These are phyloP conservation scores for Oscheius sp. DNA, from an alignment of 2,888 invertebrate genomes.

Conservation along the genomic window DNA sequence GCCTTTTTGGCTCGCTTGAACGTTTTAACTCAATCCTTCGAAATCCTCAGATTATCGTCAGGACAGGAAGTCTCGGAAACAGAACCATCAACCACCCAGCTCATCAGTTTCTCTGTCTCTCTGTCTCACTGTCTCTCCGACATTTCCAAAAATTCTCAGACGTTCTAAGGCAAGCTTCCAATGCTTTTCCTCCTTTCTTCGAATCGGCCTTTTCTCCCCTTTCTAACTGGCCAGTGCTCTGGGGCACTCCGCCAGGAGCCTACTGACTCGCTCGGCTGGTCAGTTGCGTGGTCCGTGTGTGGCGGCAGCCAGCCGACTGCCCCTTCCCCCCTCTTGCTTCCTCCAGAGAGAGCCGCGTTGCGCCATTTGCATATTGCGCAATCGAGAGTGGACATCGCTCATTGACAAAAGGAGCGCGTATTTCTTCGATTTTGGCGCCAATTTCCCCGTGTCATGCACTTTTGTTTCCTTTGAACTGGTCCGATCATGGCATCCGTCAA, in stretches of 20 bases:
- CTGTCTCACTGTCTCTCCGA: neutral
- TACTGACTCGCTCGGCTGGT: conserved; percentile 44
- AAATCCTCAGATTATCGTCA: too few species aligned
- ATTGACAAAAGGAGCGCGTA: conserved; percentile 24
- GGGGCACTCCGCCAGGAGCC: conserved; percentile 27
- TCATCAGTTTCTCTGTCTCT: neutral
- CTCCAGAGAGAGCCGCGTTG: conserved; percentile 11
- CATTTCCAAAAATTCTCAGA: neutral
- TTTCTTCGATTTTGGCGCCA: conserved; percentile 37
- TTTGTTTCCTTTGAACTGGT: neutral
- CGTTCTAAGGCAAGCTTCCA: neutral
- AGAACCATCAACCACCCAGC: too few species aligned
- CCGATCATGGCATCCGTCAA: neutral
- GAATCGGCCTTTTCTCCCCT: neutral
- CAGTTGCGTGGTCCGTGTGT: conserved; percentile 37
- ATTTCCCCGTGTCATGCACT: neutral
- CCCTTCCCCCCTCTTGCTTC: conserved; percentile 14
- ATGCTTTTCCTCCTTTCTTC: neutral
- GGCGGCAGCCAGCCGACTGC: conserved; percentile 26
- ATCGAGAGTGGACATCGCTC: conserved; percentile 53
- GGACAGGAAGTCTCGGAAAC: too few species aligned
- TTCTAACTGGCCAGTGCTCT: neutral
- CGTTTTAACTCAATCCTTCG: too few species aligned
- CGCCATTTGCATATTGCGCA: conserved; percentile 62
- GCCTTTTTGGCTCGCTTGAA: too few species aligned